These are phyloP conservation scores for Chlorospingus semifuscus DNA, from an alignment of 2,797 vertebrate species.

Conservation along the genomic window DNA sequence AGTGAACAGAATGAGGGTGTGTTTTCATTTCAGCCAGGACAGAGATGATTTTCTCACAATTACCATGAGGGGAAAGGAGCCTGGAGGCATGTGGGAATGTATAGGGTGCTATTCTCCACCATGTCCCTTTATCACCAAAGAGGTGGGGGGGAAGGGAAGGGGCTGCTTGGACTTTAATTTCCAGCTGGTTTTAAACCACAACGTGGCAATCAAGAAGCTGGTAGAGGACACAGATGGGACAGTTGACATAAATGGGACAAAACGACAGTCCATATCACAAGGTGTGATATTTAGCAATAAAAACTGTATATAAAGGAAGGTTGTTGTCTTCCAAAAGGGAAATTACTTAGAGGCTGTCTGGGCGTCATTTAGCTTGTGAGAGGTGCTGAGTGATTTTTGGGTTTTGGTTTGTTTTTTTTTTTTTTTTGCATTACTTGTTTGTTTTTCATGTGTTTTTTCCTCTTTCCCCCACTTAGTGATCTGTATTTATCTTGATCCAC, in stretches of 20 bases:
- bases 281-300: not conserved
- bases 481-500: not conserved
- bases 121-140: not conserved
- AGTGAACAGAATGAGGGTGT: not conserved
- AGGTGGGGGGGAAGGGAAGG: not conserved
- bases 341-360: not conserved
- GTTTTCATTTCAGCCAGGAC: not conserved
- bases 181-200: not conserved
- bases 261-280: not conserved
- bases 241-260: not conserved
- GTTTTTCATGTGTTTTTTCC: not conserved
- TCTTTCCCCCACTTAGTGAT: not conserved
- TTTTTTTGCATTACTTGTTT: not conserved
- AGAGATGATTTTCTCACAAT: not conserved
- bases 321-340: not conserved
- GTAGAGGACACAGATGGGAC: not conserved
- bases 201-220: rapidly evolving
- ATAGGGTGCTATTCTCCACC: no score
- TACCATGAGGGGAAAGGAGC: not conserved
- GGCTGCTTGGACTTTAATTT: not conserved
- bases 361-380: not conserved
- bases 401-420: no score
- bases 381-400: not conserved
- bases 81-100: rapidly evolving
- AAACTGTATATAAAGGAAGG: not conserved